Evolutionary conservation across 2,113 vertebrate species (phyloP), one percentile per base, ranked within the genome.

Genomic region (Chinchilla lanigera): DNA sequence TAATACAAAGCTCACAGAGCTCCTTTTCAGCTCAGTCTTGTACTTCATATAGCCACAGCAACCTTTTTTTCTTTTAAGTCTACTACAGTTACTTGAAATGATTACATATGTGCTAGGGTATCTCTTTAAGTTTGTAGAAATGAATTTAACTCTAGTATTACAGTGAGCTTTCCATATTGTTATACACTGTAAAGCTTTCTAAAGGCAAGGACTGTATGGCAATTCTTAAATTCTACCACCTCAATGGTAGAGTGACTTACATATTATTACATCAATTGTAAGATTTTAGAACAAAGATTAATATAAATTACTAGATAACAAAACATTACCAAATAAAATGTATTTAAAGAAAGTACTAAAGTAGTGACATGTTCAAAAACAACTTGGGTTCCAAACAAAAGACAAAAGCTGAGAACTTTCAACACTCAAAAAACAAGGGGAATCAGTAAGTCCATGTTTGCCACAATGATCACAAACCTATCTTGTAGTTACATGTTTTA

Each of bases 281-380:
- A 96, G 41, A 89, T 50, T 95, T 96, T 65, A 95, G 84, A 81
- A 85, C 93, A 75, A 86, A 33, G 35, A 54, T 83, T 63, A 83
- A 73, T 47, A 54, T 78, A 89, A 71, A 52, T 73, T 82, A 95
- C 30, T 60, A 92, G 17, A 85, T 90, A 3, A 93, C 8, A 97
- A 94, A 97, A 91, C 86, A 17, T 60, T 50, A 93, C 47, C 52
- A 96, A 97, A 94, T 75, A 86, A 86, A 92, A 90, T 44, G 30
- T 96, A 69, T 60, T 88, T 87, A 93, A 86, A 35, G 35, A 83
- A 89, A 94, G 12, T 86, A 17, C 3, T 44, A 93, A 61, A 89
- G 28, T 71, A 93, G 54, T 60, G 78, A 91, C 24, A 93, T 63
- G 28, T 44, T 93, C 84, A 77, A 86, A 93, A 78, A 26, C 35